Evolutionary conservation across 2,888 invertebrate genomes (phyloP).

Genomic region (Metellina segmentata): DNA sequence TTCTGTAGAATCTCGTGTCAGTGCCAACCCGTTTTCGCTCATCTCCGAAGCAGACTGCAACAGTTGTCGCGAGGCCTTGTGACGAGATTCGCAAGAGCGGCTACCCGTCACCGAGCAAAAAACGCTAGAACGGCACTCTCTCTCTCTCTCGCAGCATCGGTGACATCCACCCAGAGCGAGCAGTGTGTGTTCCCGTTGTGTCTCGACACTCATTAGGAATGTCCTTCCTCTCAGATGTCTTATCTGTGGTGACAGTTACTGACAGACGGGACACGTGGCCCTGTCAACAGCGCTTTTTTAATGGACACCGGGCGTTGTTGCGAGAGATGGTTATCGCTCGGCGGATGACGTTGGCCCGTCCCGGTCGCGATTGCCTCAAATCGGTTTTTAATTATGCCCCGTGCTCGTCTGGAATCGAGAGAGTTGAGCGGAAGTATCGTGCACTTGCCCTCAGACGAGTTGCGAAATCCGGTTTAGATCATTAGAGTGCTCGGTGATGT

Average conservation of each 20-base stretch:
- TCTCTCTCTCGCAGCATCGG: neutral
- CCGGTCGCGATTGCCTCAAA: neutral
- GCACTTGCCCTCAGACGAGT: no score
- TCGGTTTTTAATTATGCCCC: conserved; percentile 27
- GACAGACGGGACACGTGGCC: conserved; percentile 58
- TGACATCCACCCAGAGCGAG: neutral
- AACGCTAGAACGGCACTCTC: neutral
- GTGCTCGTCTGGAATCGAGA: neutral
- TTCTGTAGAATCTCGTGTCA: neutral
- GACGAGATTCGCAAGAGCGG: neutral
- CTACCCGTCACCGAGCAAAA: neutral
- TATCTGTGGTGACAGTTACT: conserved; percentile 63
- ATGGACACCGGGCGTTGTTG: neutral
- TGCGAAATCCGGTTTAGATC: no score
- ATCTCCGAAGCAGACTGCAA: no score
- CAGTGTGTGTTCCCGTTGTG: conserved; percentile 14
- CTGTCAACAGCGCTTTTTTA: conserved; percentile 35
- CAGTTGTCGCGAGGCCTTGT: no score
- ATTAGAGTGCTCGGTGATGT: no score
- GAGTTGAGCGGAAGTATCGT: neutral
- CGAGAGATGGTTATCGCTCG: conserved; percentile 2
- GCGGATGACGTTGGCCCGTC: neutral
- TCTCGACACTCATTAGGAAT: conserved; percentile 61
- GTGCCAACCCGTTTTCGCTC: neutral
- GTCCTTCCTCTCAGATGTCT: conserved; percentile 57